Conservation (phyloP, 2,888 invertebrate genomes). For the Tricholauxania praeusta region DNA sequence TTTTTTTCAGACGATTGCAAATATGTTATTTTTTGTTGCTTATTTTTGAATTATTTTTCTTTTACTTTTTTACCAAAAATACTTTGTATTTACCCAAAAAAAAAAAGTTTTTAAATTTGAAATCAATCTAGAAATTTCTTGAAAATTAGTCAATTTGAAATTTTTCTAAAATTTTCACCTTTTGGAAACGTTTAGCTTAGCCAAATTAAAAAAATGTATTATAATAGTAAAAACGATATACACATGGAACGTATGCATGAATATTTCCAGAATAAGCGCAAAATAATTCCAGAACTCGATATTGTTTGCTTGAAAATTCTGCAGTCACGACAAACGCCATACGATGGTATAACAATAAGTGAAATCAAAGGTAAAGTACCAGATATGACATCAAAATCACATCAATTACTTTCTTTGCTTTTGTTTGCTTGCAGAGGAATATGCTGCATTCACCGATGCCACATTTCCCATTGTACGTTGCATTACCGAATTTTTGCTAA, state of each 20-base stretch:
- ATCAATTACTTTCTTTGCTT: background rate
- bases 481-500: constrained; percentile 31
- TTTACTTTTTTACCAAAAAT: too few relatives aligned
- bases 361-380: constrained; percentile 10
- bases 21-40: too few relatives aligned
- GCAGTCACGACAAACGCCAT: constrained; percentile 3
- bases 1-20: too few relatives aligned
- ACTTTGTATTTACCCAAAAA: too few relatives aligned
- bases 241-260: constrained; percentile 29
- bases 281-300: constrained; percentile 6
- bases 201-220: too few relatives aligned
- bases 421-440: constrained; percentile 2
- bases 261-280: constrained; percentile 21
- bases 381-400: background rate
- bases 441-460: background rate
- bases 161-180: too few relatives aligned
- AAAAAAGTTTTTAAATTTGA: too few relatives aligned
- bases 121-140: too few relatives aligned
- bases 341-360: constrained; percentile 25
- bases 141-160: too few relatives aligned
- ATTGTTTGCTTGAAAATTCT: constrained; percentile 19
- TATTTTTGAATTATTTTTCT: too few relatives aligned
- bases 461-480: constrained; percentile 21
- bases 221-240: too few relatives aligned
- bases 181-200: too few relatives aligned